Conservation (phyloP, 2,113 vertebrate genomes). For the Pandion haliaetus region DNA sequence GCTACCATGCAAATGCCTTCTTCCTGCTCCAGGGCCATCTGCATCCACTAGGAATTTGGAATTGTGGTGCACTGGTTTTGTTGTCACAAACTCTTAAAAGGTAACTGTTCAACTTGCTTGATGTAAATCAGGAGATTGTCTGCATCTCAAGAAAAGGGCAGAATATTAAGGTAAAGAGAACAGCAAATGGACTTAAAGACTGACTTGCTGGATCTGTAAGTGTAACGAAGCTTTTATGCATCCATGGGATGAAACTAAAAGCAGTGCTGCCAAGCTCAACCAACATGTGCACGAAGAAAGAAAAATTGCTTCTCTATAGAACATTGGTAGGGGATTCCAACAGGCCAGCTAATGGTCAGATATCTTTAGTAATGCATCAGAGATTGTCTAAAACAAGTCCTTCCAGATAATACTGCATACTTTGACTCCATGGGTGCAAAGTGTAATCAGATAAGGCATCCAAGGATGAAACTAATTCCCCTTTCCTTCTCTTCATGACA, state of each 20-base stretch:
- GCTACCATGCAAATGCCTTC: not conserved
- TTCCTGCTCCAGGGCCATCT: not conserved
- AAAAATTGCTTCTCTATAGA: not conserved
- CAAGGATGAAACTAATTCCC: not conserved
- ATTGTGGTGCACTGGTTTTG: not conserved
- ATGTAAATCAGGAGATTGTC: not conserved
- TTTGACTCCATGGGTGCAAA: not conserved
- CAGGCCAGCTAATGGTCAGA: not conserved
- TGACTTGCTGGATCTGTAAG: not conserved
- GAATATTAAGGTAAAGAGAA: not conserved
- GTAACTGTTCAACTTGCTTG: not conserved
- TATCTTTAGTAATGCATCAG: not conserved
- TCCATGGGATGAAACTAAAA: not conserved
- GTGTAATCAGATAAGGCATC: not conserved
- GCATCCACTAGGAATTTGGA: too few species aligned
- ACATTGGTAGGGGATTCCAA: not conserved
- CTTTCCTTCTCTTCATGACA: not conserved
- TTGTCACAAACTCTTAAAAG: not conserved
- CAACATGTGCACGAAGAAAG: not conserved
- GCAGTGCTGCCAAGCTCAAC: not conserved
- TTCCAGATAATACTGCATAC: not conserved
- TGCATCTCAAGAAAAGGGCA: not conserved
- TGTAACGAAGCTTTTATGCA: not conserved
- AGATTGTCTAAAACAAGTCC: not conserved
- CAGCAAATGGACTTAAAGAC: not conserved